Evolutionary conservation across 2,888 invertebrate species (phyloP), one percentile per base, ranked within the genome.

Genomic region (Megamerina dolium): DNA sequence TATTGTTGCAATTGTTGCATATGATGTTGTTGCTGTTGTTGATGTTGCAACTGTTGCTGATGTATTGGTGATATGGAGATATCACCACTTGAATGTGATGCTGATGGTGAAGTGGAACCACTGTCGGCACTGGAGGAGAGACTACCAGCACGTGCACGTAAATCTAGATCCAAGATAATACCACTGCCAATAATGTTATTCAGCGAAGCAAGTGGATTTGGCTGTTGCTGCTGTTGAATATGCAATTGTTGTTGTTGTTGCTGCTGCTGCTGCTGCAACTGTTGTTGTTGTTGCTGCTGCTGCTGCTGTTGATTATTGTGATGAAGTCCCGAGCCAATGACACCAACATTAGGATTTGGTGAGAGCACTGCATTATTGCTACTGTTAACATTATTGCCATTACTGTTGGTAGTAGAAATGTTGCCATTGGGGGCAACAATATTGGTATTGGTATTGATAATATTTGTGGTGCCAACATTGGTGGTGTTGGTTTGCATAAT

Each of bases 21-120:
- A 8, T 50, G 41, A 21, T 56, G 42, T 29, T 44, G 45, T 19
- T 43, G 42, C 10, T 42, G 49, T 14, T 50, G 51, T 30, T 42
- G 48, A 20, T 51, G 55, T n/a, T 53, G 57, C 5, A 44, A 47
- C 31, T 50, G 51, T 39, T 50, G 53, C 2, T 57, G 57, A 17
- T 61, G 60, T 48, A 62, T 57, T 12, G 66, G 64, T 14, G 64
- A 66, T 13, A 59, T 55, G 34, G 87, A 86, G 48, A 82, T 75
- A 27, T 65, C 65, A 53, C 83, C 86, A 57, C 85, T 85, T 19
- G 82, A 80, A 27, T 84, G 83, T 2, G 83, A 83, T 1, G 76
- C 78, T 26, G 88, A 87, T 45, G 88, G 87, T 5, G 88, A 87
- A 48, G 86, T 85, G 30, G 87, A 87, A 20, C 84, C 87, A 48